phyloP scores from a whole-genome alignment of 30 jellyfish, hydroid and myxozoan species.

The Hydractinia echinata region DNA sequence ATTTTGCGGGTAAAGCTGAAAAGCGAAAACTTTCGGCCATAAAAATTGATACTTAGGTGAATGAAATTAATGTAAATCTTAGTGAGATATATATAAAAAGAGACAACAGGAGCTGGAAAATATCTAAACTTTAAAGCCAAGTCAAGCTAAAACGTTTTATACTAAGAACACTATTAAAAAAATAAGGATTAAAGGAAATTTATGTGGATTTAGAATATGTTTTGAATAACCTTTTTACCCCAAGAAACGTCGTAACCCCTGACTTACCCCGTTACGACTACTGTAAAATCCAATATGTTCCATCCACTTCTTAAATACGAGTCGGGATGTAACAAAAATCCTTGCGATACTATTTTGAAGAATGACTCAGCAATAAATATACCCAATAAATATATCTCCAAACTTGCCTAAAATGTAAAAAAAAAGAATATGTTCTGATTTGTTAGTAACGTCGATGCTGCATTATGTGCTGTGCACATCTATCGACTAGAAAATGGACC shows the following conservation, averaged over 20 bases:
- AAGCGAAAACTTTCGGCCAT: too few species aligned
- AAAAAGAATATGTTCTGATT: background rate
- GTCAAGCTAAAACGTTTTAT: too few species aligned
- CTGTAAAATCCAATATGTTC: constrained; percentile 39
- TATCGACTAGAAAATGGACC: too few species aligned
- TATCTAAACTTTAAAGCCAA: too few species aligned
- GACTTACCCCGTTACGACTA: constrained; percentile 43
- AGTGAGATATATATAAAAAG: too few species aligned
- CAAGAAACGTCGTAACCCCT: background rate
- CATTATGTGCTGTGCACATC: too few species aligned
- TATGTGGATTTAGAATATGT: background rate
- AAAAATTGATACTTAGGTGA: too few species aligned
- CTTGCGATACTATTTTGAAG: constrained; percentile 37
- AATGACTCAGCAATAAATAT: constrained; percentile 30
- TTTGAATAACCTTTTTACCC: background rate
- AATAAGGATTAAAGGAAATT: too few species aligned
- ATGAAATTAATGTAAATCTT: too few species aligned
- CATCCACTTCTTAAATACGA: constrained; percentile 36
- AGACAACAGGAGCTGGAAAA: too few species aligned
- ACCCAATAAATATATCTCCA: constrained; percentile 35
- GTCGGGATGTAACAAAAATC: constrained; percentile 33
- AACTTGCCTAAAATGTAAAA: constrained; percentile 10
- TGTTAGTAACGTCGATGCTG: background rate
- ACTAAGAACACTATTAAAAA: too few species aligned
- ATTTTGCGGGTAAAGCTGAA: too few species aligned